Evolutionary conservation across 2,113 vertebrate species (phyloP), one percentile per base, ranked within the genome.

Genomic region (Penelope pileata): DNA sequence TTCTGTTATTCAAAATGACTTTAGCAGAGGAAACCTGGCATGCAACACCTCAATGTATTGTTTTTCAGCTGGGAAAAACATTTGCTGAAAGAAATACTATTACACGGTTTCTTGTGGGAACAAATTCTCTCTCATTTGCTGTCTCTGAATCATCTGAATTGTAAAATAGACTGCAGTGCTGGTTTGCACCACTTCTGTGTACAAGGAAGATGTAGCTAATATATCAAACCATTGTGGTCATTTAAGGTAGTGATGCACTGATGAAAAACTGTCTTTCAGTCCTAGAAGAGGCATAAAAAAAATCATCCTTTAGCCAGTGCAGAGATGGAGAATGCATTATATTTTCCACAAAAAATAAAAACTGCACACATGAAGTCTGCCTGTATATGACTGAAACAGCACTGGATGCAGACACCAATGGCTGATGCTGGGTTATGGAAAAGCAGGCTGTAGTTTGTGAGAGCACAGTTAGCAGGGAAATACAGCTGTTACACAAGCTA

Each of bases 391-490:
- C 1, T 89, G 84, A 48, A 12, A 10, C n/a, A 24, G 13, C 50
- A 43, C 0, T 1, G 83, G 30, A 58, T 58, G 62, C 26, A 63
- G 58, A 75, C n/a, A 5, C 13, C 34, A 67, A 66, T 3, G 47
- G 14, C n/a, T 91, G 12, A 48, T 58, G 45, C 40, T 73, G 15
- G 18, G 22, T 54, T 59, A 38, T 48, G 60, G 66, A 40, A 3
- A n/a, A 23, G 34, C 66, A 90, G 66, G 16, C 21, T 74, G 73
- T 3, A 1, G 60, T 53, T 70, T 30, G 62, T 17, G 16, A 74
- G 3, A 77, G 7, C 0, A 0, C 27, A 59, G 42, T 54, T 27
- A 40, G 21, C 0, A 0, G 84, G 51, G 42, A 91, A 84, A 74
- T 23, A 47, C 0, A 70, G 45, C 21, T 4, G 1, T 15, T 53